phyloP scores from a whole-genome alignment of 2,113 vertebrate genomes.

The Pelecanoides urinatrix region DNA sequence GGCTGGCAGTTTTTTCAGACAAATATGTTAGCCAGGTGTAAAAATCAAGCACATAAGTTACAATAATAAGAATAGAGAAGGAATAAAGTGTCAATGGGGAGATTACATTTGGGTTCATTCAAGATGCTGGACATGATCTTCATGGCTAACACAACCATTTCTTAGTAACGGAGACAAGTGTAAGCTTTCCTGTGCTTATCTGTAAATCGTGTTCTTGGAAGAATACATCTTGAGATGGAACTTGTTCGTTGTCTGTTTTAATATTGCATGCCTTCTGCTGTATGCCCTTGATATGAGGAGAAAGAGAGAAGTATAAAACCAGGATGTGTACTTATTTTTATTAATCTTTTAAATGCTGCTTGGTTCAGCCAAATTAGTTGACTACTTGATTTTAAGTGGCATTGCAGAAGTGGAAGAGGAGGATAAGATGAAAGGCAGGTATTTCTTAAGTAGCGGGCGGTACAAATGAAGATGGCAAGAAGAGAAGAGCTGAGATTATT shows the following conservation, averaged over 20 bases:
- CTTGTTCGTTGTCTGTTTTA: not conserved
- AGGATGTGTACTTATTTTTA: not conserved
- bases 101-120: not conserved
- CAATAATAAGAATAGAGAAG: not conserved
- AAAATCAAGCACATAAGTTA: not conserved
- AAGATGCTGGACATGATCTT: not conserved
- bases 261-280: not conserved
- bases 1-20: not conserved
- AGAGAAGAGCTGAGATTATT: not conserved
- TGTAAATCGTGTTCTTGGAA: not conserved
- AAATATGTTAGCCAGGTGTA: slow-evolving; percentile 17
- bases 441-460: not conserved
- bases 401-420: not conserved
- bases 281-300: not conserved
- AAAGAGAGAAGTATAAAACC: not conserved
- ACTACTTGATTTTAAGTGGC: not conserved
- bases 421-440: not conserved
- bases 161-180: not conserved
- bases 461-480: not conserved
- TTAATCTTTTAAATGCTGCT: not conserved
- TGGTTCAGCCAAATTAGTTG: not conserved
- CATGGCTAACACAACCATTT: not conserved
- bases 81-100: not conserved
- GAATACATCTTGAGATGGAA: not conserved
- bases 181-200: not conserved